A percentile compares a stretch with the other conserved stretches of the same genome.
Conservation (phyloP, 2,113 vertebrate genomes). For the Albula goreensis region DNA sequence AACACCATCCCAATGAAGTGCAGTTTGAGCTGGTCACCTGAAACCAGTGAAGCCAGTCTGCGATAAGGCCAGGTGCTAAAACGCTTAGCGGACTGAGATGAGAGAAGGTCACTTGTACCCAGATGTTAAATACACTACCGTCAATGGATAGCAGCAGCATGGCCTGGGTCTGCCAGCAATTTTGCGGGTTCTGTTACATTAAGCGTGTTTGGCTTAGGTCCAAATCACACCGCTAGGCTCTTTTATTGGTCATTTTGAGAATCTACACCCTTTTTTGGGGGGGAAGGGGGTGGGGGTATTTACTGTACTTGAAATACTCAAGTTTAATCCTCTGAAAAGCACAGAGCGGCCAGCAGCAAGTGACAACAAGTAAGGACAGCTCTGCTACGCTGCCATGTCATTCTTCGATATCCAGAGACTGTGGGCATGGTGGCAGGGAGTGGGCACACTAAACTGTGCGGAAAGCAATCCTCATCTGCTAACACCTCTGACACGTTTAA, state of each 20-base stretch:
- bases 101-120: constrained; percentile 4
- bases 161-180: background rate
- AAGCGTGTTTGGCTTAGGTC: too few relatives aligned
- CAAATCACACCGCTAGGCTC: too few relatives aligned
- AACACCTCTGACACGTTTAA: background rate
- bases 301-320: too few relatives aligned
- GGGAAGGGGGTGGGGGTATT: too few relatives aligned
- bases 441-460: background rate
- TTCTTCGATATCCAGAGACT: background rate
- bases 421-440: background rate
- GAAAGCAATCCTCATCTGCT: too few relatives aligned
- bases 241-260: too few relatives aligned
- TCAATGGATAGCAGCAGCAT: background rate
- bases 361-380: too few relatives aligned
- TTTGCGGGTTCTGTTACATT: too few relatives aligned
- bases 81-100: background rate
- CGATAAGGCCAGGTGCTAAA: background rate
- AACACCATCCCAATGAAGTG: background rate
- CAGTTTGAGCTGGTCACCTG: background rate
- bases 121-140: background rate
- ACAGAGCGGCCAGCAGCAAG: too few relatives aligned
- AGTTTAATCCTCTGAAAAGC: too few relatives aligned
- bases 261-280: too few relatives aligned
- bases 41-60: background rate
- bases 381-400: background rate